Percentiles rank a stretch among this genome's conserved stretches.
These are phyloP conservation scores for Protomyctophum bolini DNA, from an alignment of 2,113 vertebrate genomes.

Conservation along the genomic window DNA sequence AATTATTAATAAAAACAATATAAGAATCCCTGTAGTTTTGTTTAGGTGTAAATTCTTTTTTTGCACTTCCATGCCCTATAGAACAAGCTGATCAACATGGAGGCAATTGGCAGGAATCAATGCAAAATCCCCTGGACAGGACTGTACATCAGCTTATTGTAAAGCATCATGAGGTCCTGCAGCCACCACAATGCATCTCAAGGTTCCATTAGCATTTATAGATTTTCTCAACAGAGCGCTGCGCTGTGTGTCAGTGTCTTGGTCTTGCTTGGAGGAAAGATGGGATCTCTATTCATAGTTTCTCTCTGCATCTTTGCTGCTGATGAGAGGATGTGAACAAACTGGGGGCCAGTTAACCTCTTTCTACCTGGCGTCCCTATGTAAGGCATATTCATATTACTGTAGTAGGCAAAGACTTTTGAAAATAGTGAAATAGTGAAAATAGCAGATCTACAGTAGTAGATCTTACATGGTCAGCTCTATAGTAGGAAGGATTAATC, in stretches of 20 bases:
- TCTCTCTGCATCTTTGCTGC: slow-evolving; percentile 6
- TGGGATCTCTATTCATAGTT: slow-evolving; percentile 59
- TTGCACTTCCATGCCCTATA: neutral
- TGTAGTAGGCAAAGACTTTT: too few relatives aligned
- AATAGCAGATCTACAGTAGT: too few relatives aligned
- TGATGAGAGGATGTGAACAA: slow-evolving; percentile 5
- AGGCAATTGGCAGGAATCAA: slow-evolving; percentile 57
- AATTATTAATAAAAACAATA: too few relatives aligned
- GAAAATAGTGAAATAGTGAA: too few relatives aligned
- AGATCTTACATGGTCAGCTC: too few relatives aligned
- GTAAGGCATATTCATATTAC: too few relatives aligned
- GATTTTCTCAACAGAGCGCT: slow-evolving; percentile 55
- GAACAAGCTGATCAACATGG: slow-evolving; percentile 55
- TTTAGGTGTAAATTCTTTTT: too few relatives aligned
- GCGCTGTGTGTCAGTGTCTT: slow-evolving; percentile 46
- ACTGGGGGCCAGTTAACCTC: too few relatives aligned
- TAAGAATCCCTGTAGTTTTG: too few relatives aligned
- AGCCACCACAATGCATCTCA: slow-evolving; percentile 46
- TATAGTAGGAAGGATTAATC: too few relatives aligned
- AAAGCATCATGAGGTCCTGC: slow-evolving; percentile 62
- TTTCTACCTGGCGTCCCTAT: too few relatives aligned
- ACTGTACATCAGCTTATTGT: slow-evolving; percentile 42
- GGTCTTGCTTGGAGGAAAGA: slow-evolving; percentile 48
- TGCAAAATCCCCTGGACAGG: slow-evolving; percentile 38
- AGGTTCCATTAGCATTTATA: slow-evolving; percentile 71